Conservation (phyloP, 2,113 vertebrate species). For the Chaetodon trifascialis region DNA sequence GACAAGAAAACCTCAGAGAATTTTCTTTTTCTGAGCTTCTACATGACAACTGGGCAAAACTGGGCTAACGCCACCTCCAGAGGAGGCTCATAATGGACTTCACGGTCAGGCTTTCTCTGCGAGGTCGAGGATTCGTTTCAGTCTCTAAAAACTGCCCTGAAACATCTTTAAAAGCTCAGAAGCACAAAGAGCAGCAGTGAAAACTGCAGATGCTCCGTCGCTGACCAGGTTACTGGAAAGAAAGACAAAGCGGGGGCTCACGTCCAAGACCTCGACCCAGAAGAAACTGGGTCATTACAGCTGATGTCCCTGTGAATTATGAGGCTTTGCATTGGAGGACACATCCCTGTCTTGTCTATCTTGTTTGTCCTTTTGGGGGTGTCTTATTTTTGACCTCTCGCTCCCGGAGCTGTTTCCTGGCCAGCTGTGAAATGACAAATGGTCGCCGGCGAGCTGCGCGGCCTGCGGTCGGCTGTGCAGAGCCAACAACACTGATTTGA, state of each 20-base stretch:
- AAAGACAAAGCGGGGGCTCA: neutral
- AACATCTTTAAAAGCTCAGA: too few species aligned
- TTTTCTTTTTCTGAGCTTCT: too few species aligned
- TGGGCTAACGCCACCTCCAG: too few species aligned
- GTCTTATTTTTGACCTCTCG: slow-evolving; percentile 28
- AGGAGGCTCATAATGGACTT: too few species aligned
- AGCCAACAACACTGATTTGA: slow-evolving; percentile 39
- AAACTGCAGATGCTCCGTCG: too few species aligned
- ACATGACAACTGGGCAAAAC: too few species aligned
- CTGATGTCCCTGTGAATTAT: slow-evolving; percentile 38
- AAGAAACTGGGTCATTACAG: slow-evolving; percentile 47
- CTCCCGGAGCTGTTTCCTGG: slow-evolving; percentile 11
- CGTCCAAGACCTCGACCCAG: slow-evolving; percentile 21
- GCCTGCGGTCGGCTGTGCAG: slow-evolving; percentile 19
- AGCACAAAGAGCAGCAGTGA: too few species aligned
- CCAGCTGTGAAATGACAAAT: slow-evolving; percentile 57
- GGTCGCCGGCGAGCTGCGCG: slow-evolving; percentile 11
- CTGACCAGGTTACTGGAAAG: too few species aligned
- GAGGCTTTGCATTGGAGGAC: slow-evolving; percentile 27
- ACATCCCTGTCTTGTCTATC: slow-evolving; percentile 4
- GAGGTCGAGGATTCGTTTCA: too few species aligned
- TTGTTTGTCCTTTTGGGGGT: neutral
- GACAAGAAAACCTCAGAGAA: neutral
- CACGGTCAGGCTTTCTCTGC: too few species aligned
- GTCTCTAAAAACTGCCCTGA: too few species aligned